Base-by-base conservation (phyloP, 2,797 vertebrate genomes). In the Hozukius guyotensis region DNA sequence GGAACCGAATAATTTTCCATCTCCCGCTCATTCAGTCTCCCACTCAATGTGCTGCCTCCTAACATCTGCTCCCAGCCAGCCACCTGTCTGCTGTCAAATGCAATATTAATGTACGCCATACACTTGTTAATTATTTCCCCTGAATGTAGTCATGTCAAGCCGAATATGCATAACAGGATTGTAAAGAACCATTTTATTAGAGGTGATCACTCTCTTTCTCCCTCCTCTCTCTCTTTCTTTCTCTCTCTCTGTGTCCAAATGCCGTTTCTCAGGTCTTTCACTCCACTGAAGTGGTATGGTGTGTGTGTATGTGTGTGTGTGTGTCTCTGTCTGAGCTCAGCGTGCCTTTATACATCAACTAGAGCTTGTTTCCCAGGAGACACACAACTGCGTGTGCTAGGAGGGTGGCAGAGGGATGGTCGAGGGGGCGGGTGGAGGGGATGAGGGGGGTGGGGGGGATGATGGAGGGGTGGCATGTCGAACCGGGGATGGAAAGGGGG, bases 21-120 rank as follows among this genome's bases (percentile, higher is more conserved):
- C 46, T 86, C 60, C 20, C 81, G 63, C 60, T 82, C 77, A 25
- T 65, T 84, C 71, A 38, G 24, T 64, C 61, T 68, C 38, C n/a
- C 75, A 72, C 70, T 32, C 64, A 67, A 46, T 83, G 70, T 66
- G 63, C n/a, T 86, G 72, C 85, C 80, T 90, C 76, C 80, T 75
- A 90, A 91, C 91, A 93, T 92, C 92, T 94, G 92, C 92, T 94
- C 91, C 75, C 86, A 91, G 85, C 87, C 80, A 87, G 85, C 92
- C 93, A 94, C 93, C 93, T 94, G 94, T 91, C 94, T 88, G 86
- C 92, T 94, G 92, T 94, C 93, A 92, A 72, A 88, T 73, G 55
- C 86, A 89, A 85, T 91, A 91, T 93, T 92, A 93, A 94, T 94
- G 93, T 85, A 70, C 25, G 61, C 88, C 90, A 81, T 83, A 84